Percentiles rank a stretch among this genome's conserved stretches.
Evolutionary conservation across 2,113 vertebrate species (phyloP).

Genomic region (Pedionomus torquatus): DNA sequence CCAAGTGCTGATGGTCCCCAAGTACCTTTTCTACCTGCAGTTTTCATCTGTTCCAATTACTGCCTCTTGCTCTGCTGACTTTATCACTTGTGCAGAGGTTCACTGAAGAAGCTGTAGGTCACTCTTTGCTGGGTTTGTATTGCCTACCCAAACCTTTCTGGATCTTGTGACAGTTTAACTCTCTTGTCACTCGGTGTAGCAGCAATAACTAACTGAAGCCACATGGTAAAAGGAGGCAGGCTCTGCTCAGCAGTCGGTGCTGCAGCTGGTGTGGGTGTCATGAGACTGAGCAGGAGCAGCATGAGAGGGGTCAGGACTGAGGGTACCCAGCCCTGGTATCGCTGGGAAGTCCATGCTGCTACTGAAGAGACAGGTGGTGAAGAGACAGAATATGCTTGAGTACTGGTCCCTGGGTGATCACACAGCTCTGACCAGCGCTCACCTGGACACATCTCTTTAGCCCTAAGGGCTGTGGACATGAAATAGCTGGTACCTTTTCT

Average conservation of each 20-base stretch:
- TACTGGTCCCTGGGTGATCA: background rate
- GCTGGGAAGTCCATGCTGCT: background rate
- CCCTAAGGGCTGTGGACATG: rapidly evolving
- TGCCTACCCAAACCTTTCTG: background rate
- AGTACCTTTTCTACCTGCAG: background rate
- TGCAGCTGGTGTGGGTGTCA: rapidly evolving
- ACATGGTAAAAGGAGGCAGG: background rate
- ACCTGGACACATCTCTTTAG: background rate
- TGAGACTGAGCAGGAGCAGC: background rate
- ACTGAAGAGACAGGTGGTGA: background rate
- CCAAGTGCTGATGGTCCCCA: background rate
- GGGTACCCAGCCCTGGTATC: background rate
- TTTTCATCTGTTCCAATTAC: rapidly evolving
- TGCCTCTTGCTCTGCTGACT: background rate
- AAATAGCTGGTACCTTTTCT: background rate
- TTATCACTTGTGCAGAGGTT: background rate
- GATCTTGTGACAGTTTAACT: background rate
- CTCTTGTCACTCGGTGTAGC: no score
- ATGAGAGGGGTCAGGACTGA: background rate
- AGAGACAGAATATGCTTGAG: rapidly evolving
- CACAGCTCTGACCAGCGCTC: rapidly evolving
- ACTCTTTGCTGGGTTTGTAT: background rate
- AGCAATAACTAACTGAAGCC: background rate
- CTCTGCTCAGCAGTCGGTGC: background rate
- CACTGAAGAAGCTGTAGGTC: background rate